Evolutionary conservation across 2,888 invertebrate genomes (phyloP).

Genomic region (Arge pagana): DNA sequence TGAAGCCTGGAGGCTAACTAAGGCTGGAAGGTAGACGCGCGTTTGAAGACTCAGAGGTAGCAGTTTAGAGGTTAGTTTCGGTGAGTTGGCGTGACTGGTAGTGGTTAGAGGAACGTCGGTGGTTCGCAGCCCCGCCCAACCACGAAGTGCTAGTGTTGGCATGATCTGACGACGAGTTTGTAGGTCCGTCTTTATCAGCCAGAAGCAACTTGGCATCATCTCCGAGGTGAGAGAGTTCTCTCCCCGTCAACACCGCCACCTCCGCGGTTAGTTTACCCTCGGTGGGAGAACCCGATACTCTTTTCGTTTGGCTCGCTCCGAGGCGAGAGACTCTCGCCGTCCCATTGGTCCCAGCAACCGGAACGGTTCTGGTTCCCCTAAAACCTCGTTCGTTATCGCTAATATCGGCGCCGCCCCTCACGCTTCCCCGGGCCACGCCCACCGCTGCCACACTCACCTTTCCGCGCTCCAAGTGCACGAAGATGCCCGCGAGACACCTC

Average conservation of each 20-base stretch:
- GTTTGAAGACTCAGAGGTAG: too few relatives aligned
- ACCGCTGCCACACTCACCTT: too few relatives aligned
- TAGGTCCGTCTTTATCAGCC: slow-evolving; percentile 34
- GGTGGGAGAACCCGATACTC: slow-evolving; percentile 2
- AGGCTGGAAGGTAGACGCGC: too few relatives aligned
- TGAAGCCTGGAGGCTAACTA: too few relatives aligned
- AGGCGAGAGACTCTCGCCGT: not conserved
- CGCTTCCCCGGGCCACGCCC: too few relatives aligned
- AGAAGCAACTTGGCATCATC: slow-evolving; percentile 12
- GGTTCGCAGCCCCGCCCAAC: slow-evolving; percentile 37
- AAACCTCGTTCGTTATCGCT: too few relatives aligned
- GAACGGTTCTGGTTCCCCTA: too few relatives aligned
- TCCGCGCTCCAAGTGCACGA: too few relatives aligned
- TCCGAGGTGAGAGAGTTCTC: slow-evolving; percentile 11
- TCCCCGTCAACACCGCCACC: not conserved
- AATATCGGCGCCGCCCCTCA: too few relatives aligned
- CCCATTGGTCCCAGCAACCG: slow-evolving; percentile 9
- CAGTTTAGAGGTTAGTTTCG: slow-evolving; percentile 9
- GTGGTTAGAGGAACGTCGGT: slow-evolving; percentile 32
- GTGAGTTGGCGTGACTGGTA: slow-evolving; percentile 29
- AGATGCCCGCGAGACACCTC: too few relatives aligned
- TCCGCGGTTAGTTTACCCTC: not conserved
- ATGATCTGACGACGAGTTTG: slow-evolving; percentile 37
- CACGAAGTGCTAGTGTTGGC: slow-evolving; percentile 39
- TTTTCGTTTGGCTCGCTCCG: slow-evolving; percentile 13